Conservation (phyloP, 2,797 vertebrate species). For the Melanogrammus aeglefinus region DNA sequence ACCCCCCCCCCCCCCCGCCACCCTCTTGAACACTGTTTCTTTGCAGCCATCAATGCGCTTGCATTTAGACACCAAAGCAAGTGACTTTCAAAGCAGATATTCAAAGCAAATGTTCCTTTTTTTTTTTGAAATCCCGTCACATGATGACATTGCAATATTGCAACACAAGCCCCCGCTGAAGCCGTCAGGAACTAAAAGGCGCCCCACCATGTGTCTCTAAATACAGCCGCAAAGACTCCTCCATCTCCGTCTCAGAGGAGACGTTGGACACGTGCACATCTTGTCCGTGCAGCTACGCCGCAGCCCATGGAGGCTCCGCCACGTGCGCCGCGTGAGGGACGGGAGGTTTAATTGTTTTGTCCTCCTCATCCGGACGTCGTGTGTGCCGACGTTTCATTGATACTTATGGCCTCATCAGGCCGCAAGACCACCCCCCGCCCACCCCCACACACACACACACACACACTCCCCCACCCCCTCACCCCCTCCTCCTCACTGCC, state of each 20-base stretch:
- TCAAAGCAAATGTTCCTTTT: conserved; percentile 35
- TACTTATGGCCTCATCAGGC: conserved; percentile 67
- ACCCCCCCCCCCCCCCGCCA: no score
- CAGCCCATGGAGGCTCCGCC: conserved; percentile 3
- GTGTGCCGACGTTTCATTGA: conserved; percentile 62
- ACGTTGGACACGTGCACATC: conserved; percentile 40
- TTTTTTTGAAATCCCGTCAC: conserved; percentile 33
- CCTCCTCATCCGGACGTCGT: conserved; percentile 55
- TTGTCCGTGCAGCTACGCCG: conserved; percentile 30
- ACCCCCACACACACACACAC: no score
- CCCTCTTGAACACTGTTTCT: conserved; percentile 36
- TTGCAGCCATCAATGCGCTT: conserved; percentile 33
- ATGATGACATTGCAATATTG: conserved; percentile 43
- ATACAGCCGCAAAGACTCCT: conserved; percentile 32
- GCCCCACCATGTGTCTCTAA: conserved; percentile 19
- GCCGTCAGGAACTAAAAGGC: neutral
- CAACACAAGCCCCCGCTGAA: no score
- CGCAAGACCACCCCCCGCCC: conserved; percentile 43
- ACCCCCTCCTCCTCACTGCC: conserved; percentile 21
- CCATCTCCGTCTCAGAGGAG: neutral
- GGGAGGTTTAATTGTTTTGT: conserved; percentile 49
- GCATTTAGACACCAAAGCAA: conserved; percentile 43
- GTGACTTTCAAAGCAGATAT: conserved; percentile 43
- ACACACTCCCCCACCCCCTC: no score
- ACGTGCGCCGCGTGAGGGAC: conserved; percentile 38